Evolutionary conservation across 1,140 invertebrate genomes (phyloP).

Genomic region (Agrilus planipennis): DNA sequence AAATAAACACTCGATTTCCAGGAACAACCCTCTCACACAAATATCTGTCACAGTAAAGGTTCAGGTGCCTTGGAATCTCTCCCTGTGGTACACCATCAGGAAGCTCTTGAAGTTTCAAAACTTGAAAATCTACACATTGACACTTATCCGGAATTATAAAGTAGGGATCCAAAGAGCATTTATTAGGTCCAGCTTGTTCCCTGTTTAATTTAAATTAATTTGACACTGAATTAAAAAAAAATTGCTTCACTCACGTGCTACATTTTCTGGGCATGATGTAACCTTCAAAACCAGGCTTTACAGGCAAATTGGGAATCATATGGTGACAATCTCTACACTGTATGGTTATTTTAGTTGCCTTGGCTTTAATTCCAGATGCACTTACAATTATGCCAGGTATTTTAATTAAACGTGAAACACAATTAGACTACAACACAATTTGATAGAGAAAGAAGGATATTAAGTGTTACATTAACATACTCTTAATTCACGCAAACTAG

Average conservation of each 20-base stretch:
- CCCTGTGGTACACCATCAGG: conserved; percentile 96
- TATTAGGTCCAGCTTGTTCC: conserved; percentile 76
- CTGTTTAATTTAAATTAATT: conserved; percentile 40
- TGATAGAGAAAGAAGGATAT: not conserved
- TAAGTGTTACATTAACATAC: conserved; percentile 35
- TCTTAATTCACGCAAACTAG: conserved; percentile 75
- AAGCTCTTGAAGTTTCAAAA: conserved; percentile 87
- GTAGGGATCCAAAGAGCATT: conserved; percentile 96
- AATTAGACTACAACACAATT: conserved; percentile 63
- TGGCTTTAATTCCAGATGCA: conserved; percentile 86
- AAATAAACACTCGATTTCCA: conserved; percentile 85
- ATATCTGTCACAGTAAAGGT: conserved; percentile 87
- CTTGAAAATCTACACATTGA: conserved; percentile 89
- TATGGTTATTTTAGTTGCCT: conserved; percentile 89
- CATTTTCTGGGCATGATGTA: conserved; percentile 95
- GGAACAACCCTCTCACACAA: conserved; percentile 93
- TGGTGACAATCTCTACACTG: conserved; percentile 92
- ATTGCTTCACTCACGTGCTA: conserved; percentile 56
- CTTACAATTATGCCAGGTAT: conserved; percentile 93
- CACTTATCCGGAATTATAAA: conserved; percentile 98
- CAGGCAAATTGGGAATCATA: conserved; percentile 75
- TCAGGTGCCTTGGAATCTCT: conserved; percentile 94
- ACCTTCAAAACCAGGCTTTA: conserved; percentile 94
- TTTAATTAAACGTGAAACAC: conserved; percentile 87
- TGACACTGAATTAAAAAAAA: not conserved